These are phyloP conservation scores for Galaxea fascicularis DNA, from an alignment of 92 coral and sea anemone species.

Conservation along the genomic window DNA sequence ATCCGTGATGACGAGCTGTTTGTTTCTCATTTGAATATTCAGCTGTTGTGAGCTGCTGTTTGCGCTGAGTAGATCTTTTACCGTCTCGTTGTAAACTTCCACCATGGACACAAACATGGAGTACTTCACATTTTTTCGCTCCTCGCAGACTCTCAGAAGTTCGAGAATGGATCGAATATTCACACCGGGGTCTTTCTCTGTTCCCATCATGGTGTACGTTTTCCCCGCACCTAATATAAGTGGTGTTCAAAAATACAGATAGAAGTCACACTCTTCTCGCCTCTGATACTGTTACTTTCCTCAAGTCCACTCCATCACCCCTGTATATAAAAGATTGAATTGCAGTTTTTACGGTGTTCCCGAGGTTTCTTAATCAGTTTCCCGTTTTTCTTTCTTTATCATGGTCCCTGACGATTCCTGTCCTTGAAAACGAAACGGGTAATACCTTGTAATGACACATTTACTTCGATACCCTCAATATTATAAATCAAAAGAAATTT, in stretches of 20 bases:
- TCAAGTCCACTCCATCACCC: too few species aligned
- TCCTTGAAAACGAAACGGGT: too few species aligned
- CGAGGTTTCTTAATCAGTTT: too few species aligned
- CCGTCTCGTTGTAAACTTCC: constrained; percentile 88
- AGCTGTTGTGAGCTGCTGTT: constrained; percentile 66
- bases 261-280: neutral
- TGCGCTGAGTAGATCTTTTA: constrained; percentile 76
- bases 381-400: too few species aligned
- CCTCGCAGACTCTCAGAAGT: constrained; percentile 78
- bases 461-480: too few species aligned
- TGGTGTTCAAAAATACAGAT: neutral
- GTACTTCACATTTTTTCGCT: constrained; percentile 77
- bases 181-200: constrained; percentile 85
- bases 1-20: constrained; percentile 73
- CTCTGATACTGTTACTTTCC: too few species aligned
- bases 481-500: too few species aligned
- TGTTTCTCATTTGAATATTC: constrained; percentile 76
- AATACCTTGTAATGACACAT: too few species aligned
- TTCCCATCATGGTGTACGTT: constrained; percentile 92
- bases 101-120: constrained; percentile 85
- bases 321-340: too few species aligned
- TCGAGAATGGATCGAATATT: constrained; percentile 82
- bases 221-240: constrained; percentile 77
- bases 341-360: too few species aligned
- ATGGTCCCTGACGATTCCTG: too few species aligned